phyloP scores from a whole-genome alignment of 2,113 vertebrate species.

The Girardinichthys multiradiatus region DNA sequence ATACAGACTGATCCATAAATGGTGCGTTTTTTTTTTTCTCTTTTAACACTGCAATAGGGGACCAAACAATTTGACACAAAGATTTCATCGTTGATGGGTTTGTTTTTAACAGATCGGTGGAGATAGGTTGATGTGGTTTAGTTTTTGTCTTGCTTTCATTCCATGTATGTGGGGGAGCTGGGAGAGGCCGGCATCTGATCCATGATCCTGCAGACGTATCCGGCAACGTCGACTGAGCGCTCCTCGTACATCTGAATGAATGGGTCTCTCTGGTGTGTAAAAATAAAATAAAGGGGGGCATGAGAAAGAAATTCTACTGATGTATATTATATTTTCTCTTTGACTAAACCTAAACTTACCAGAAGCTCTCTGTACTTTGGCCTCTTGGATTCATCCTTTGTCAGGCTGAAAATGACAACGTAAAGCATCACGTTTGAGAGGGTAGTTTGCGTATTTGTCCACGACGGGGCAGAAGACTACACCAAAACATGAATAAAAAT shows the following conservation, averaged over 20 bases:
- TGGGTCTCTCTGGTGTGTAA: constrained; percentile 87
- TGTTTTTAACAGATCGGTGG: constrained; percentile 28
- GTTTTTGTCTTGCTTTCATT: constrained; percentile 84
- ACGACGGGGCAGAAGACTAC: constrained; percentile 15
- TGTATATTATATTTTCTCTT: neutral
- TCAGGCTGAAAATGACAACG: constrained; percentile 85
- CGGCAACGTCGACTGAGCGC: constrained; percentile 92
- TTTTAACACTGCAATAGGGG: constrained; percentile 85
- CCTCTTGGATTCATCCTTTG: constrained; percentile 99
- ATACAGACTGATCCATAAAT: constrained; percentile 90
- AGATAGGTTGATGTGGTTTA: constrained; percentile 52
- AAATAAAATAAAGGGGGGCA: neutral
- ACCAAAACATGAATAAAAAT: neutral
- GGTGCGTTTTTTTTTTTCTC: constrained; percentile 77
- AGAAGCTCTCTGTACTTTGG: constrained; percentile 99
- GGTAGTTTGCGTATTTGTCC: constrained; percentile 7
- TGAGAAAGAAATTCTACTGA: neutral
- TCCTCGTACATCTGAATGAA: constrained; percentile 99
- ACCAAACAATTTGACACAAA: constrained; percentile 84
- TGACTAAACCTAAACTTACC: constrained; percentile 80
- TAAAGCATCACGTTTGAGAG: neutral
- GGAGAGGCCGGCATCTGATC: constrained; percentile 98
- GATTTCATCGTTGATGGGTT: constrained; percentile 56
- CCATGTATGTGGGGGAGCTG: constrained; percentile 96
- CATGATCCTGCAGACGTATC: constrained; percentile 94